Base-by-base conservation (phyloP, 2,888 invertebrate genomes). In the Agapostemon virescens region DNA sequence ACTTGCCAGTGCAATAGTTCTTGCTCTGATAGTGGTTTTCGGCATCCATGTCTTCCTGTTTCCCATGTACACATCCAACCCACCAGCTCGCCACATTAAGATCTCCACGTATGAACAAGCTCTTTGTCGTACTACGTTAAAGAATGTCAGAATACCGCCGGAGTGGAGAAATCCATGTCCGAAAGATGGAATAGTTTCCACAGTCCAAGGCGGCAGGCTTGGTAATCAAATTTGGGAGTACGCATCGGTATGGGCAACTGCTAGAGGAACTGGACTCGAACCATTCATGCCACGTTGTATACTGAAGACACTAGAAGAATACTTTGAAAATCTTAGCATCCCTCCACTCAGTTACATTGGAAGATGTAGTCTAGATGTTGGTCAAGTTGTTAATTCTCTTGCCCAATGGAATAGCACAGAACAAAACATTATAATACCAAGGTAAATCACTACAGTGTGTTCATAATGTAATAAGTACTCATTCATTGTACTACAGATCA, bases 11-110 rank as follows among this genome's bases (percentile, higher is more conserved):
- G 94, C 94, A 82, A 94, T 94, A 87, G 93, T 94, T 84, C 93
- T 95, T 85, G 94, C 94, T 79, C 91, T 94, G 88, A 94, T 94
- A 90, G 94, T 94, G 86, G 94, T 94, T 87, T 93, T 94, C 82
- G 93, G 94, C 89, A 94, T 95, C 88, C 95, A 95, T 91, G 93
- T 94, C 86, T 95, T 94, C 92, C 92, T 94, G 74, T 95, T 95
- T 91, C 95, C 94, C 71, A 92, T 95, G 91, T 94, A 94, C 91
- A 92, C 92, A 80, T 93, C 93, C 82, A 92, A 91, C 69, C 91
- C 92, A 72, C 91, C 93, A 70, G 88, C 88, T 58, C 89, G 90
- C 45, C 88, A 87, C 67, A 93, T 93, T 78, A 93, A 93, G 70
- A 93, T 94, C 81, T 93, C 93, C 74, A 93, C 93, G 70, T 94